Evolutionary conservation across 1,140 invertebrate genomes (phyloP), one percentile per base, ranked within the genome.

Genomic region (Drosophila mayri): DNA sequence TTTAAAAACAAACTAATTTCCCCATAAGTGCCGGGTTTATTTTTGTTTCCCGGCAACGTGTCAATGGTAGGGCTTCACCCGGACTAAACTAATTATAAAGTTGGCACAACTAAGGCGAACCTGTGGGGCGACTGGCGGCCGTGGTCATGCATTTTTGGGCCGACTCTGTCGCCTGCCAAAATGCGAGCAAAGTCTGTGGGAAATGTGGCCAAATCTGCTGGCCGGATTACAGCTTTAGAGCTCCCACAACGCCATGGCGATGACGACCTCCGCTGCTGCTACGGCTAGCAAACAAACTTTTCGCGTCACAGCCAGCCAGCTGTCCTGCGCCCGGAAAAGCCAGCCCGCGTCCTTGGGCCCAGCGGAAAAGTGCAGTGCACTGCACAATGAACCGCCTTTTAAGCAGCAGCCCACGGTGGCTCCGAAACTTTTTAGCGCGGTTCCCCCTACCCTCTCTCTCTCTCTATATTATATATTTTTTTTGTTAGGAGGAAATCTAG

Each of bases 191-290:
- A 87, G 67, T 59, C 70, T 79, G 67, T 54, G 76, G 76, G 62
- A 87, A 87, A 79, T 87, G 79, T 82, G 83, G 79, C 82, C 76
- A 76, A 79, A 86, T 73, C 65, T 82, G 83, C 63, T 82, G 78
- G 58, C 83, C 66, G 83, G 83, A 66, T 87, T 86, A 74, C 55
- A 79, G 77, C 43, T 41, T 70, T 52, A 61, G 60, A 41, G 28
- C 50, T 25, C 50, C 57, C 25, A 47, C 62, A 46, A 32, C 46
- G 52, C 28, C 47, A 61, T 55, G 79, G 63, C 65, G 63, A 76
- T 64, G 73, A 78, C 62, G 57, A 63, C 43, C 43, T 44, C 20
- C 44, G 22, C 11, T 60, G 62, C 82, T 50, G 59, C 72, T 68
- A 54, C 49, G 63, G 63, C 59, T 63, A 60, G 49, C 68, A 72